phyloP scores from a whole-genome alignment of 2,113 vertebrate species.

The Phyllostomus hastatus region DNA sequence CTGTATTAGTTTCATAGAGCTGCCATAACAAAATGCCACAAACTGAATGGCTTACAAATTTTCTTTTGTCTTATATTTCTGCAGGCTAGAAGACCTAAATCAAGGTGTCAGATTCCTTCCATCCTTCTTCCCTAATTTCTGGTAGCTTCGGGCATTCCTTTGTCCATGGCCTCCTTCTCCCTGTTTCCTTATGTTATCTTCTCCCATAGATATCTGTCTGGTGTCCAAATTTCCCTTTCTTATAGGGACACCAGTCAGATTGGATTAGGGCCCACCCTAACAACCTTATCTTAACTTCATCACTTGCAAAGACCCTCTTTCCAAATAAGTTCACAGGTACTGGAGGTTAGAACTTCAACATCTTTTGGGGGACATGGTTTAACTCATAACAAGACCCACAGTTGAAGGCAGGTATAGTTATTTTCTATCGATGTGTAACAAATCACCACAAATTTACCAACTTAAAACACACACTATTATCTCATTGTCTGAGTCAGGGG shows the following conservation, averaged over 20 bases:
- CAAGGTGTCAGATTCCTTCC: background rate
- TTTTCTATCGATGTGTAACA: background rate
- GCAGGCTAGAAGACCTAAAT: background rate
- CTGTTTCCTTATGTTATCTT: background rate
- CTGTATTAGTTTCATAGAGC: background rate
- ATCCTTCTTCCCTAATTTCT: background rate
- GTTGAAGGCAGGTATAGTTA: background rate
- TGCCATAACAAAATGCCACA: background rate
- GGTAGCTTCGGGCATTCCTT: background rate
- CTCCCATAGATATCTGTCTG: background rate
- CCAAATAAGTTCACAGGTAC: background rate
- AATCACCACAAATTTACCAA: background rate
- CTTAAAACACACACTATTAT: background rate
- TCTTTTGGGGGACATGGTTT: background rate
- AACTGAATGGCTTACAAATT: background rate
- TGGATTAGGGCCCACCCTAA: background rate
- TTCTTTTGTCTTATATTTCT: background rate
- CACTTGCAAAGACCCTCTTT: background rate
- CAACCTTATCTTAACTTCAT: background rate
- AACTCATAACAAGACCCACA: background rate
- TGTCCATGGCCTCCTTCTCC: background rate
- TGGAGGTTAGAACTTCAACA: background rate
- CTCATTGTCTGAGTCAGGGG: background rate
- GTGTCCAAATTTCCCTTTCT: background rate
- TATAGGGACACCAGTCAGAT: background rate